Evolutionary conservation across 1,140 invertebrate genomes (phyloP).

Genomic region (Nebria ingens): DNA sequence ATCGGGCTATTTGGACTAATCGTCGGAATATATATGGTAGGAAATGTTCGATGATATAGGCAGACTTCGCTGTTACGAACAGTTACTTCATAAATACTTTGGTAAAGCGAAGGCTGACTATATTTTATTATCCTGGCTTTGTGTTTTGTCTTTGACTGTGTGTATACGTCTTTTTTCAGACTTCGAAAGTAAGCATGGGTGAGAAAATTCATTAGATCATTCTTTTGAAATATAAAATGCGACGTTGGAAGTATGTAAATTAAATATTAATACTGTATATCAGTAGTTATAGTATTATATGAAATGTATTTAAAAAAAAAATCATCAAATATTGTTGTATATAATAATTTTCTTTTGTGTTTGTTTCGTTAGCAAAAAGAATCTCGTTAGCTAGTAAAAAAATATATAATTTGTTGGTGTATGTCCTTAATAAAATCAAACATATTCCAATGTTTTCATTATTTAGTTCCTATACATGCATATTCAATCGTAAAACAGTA

Average conservation of each 20-base stretch:
- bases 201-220: slow-evolving; percentile 8
- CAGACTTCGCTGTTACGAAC: neutral
- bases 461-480: too few relatives aligned
- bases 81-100: neutral
- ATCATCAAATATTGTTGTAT: too few relatives aligned
- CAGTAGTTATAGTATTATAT: too few relatives aligned
- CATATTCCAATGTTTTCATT: too few relatives aligned
- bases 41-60: slow-evolving; percentile 7
- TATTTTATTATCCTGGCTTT: neutral
- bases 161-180: slow-evolving; percentile 26
- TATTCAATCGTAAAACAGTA: too few relatives aligned
- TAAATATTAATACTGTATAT: too few relatives aligned
- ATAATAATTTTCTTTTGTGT: too few relatives aligned
- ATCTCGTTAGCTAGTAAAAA: too few relatives aligned
- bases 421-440: too few relatives aligned
- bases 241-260: neutral
- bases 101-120: neutral
- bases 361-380: too few relatives aligned
- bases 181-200: slow-evolving; percentile 23
- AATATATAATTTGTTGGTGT: too few relatives aligned
- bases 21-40: slow-evolving; percentile 15
- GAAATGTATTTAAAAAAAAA: neutral
- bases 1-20: slow-evolving; percentile 76
- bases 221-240: too few relatives aligned
- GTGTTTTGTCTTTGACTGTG: slow-evolving; percentile 17